Conservation (phyloP, 2,113 vertebrate genomes). For the Oryzias melastigma region DNA sequence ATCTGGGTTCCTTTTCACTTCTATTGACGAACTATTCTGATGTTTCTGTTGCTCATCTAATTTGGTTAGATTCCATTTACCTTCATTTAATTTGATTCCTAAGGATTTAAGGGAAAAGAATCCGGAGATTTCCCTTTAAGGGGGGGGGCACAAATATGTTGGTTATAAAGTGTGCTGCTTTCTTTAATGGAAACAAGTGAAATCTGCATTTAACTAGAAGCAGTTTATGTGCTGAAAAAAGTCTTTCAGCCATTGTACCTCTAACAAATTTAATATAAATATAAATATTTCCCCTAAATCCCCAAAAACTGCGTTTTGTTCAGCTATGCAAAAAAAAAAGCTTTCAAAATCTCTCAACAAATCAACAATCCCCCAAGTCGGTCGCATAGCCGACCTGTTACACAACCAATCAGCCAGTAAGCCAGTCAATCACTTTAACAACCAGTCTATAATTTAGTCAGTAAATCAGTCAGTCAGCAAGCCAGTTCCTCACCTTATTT, state of each 20-base stretch:
- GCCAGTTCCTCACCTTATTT: constrained; percentile 45
- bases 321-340: constrained; percentile 10
- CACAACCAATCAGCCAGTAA: constrained; percentile 53
- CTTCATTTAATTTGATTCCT: constrained; percentile 40
- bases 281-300: too few relatives aligned
- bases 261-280: too few relatives aligned
- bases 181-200: constrained; percentile 59
- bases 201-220: constrained; percentile 50
- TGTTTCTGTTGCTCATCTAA: constrained; percentile 25
- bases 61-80: constrained; percentile 28
- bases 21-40: constrained; percentile 36
- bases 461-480: constrained; percentile 49
- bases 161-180: constrained; percentile 49
- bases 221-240: constrained; percentile 40
- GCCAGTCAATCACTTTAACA: constrained; percentile 63
- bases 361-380: constrained; percentile 33
- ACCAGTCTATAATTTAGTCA: constrained; percentile 50
- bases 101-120: constrained; percentile 31
- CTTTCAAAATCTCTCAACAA: constrained; percentile 47
- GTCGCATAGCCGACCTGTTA: constrained; percentile 45
- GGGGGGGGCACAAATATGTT: constrained; percentile 23
- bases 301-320: neutral
- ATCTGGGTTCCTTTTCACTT: constrained; percentile 17
- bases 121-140: constrained; percentile 18
- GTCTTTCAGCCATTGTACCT: too few relatives aligned